Conservation (phyloP, 1,140 invertebrate genomes). For the Drosophila cardini region DNA sequence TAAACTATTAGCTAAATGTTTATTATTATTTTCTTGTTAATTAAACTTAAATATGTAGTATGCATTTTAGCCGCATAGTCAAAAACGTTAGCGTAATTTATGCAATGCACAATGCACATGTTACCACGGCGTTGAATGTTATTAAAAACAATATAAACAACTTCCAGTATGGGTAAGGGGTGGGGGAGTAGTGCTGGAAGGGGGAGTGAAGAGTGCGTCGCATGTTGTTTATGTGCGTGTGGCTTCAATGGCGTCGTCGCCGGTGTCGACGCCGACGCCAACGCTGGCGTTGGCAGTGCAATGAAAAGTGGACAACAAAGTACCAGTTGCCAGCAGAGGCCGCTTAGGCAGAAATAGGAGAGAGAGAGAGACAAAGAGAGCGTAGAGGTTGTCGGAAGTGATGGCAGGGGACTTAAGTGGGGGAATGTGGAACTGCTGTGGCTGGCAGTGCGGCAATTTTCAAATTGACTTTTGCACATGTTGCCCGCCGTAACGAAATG, state of each 20-base stretch:
- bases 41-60: slow-evolving; percentile 39
- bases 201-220: slow-evolving; percentile 10
- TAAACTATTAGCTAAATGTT: slow-evolving; percentile 9
- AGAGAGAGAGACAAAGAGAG: too few relatives aligned
- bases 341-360: not conserved
- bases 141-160: slow-evolving; percentile 82
- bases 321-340: slow-evolving; percentile 52
- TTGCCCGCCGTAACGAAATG: slow-evolving; percentile 74
- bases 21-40: slow-evolving; percentile 17
- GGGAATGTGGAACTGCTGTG: slow-evolving; percentile 24
- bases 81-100: slow-evolving; percentile 63
- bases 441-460: slow-evolving; percentile 72
- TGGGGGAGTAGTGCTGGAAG: not conserved
- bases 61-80: slow-evolving; percentile 50
- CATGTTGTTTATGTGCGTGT: slow-evolving; percentile 66
- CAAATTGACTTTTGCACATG: slow-evolving; percentile 83
- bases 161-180: slow-evolving; percentile 45
- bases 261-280: not conserved
- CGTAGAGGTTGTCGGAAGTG: slow-evolving; percentile 17
- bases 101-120: slow-evolving; percentile 73
- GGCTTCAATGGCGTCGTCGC: slow-evolving; percentile 8
- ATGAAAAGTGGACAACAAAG: slow-evolving; percentile 75
- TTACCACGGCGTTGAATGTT: slow-evolving; percentile 67
- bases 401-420: slow-evolving; percentile 23
- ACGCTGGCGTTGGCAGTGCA: slow-evolving; percentile 9